These are phyloP conservation scores for Diaphora mendica DNA, from an alignment of 2,888 invertebrate genomes.

Conservation along the genomic window DNA sequence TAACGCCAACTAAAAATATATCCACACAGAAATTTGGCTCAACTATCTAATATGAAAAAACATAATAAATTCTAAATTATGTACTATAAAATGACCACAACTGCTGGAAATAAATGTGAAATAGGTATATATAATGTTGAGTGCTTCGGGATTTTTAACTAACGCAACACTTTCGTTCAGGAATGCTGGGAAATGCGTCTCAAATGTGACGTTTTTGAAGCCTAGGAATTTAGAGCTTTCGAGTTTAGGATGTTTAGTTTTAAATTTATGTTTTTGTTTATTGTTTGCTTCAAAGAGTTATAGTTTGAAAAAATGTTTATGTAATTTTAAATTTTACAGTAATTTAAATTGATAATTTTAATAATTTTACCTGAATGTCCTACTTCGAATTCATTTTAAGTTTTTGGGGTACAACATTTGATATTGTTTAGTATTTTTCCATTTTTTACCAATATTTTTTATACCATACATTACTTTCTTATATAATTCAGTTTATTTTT, in stretches of 20 bases:
- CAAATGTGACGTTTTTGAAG: conserved; percentile 31
- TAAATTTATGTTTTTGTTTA: conserved; percentile 3
- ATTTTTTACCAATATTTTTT: background rate
- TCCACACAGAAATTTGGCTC: conserved; percentile 64
- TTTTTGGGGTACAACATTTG: background rate
- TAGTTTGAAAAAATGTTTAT: background rate
- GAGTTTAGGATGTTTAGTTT: background rate
- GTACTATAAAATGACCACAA: conserved; percentile 68
- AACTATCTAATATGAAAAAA: conserved; percentile 67
- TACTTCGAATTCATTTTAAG: background rate
- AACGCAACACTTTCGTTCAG: conserved; percentile 43
- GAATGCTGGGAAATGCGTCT: conserved; percentile 32
- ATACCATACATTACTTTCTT: background rate
- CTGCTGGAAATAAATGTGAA: conserved; percentile 54
- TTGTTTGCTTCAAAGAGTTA: background rate
- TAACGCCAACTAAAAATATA: conserved; percentile 52
- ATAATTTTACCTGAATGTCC: background rate
- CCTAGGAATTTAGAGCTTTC: background rate
- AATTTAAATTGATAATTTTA: background rate
- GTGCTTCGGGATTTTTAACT: conserved; percentile 39
- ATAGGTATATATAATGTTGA: conserved; percentile 27
- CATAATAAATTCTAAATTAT: conserved; percentile 72
- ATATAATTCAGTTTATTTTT: background rate
- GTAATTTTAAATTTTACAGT: background rate
- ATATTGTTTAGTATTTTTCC: background rate